Base-by-base conservation (phyloP, 2,797 vertebrate genomes). In the Peromyscus aztecus region DNA sequence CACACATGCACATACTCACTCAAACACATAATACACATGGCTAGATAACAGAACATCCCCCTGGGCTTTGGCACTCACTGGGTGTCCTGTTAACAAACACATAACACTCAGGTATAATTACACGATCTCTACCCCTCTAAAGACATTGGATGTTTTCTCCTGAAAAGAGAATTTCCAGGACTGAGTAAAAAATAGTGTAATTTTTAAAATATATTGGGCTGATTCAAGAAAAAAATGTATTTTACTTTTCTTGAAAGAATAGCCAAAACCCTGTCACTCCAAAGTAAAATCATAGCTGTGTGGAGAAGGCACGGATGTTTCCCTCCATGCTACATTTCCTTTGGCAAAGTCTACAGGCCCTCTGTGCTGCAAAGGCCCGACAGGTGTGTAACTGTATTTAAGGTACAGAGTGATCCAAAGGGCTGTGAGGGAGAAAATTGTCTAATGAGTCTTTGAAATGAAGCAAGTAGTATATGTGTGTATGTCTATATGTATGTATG, bases 91-190 rank as follows among this genome's bases (percentile, higher is more conserved):
- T 65, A 71, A 80, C 55, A 90, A 65, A 82, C 80, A 55, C 13
- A 40, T 89, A 29, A 6, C 11, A 49, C 34, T 94, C 16, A n/a
- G 59, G 40, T 49, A 65, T n/a, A 78, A 77, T 77, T 93, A 90
- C 67, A 82, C 92, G 52, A 96, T 86, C 57, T 71, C 14, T 19
- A 69, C 46, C 57, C 23, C 46, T 90, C 55, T n/a, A 4, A 59
- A 80, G 29, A 37, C 87, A 78, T 77, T 91, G 57, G 61, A 40
- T 49, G 73, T 84, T 90, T 94, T 95, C 63, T 80, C 96, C 89
- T 91, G 31, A 49, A 88, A 82, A n/a, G 23, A 95, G 59, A 87
- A 91, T n/a, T 21, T 88, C 40, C 40, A 86, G 19, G 40, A 77
- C 12, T 23, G 3, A 40, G 37, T 55, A 76, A 69, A 86, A 82